Evolutionary conservation across 2,888 invertebrate genomes (phyloP), one percentile per base, ranked within the genome.

Genomic region (Pristionchus japonicus): DNA sequence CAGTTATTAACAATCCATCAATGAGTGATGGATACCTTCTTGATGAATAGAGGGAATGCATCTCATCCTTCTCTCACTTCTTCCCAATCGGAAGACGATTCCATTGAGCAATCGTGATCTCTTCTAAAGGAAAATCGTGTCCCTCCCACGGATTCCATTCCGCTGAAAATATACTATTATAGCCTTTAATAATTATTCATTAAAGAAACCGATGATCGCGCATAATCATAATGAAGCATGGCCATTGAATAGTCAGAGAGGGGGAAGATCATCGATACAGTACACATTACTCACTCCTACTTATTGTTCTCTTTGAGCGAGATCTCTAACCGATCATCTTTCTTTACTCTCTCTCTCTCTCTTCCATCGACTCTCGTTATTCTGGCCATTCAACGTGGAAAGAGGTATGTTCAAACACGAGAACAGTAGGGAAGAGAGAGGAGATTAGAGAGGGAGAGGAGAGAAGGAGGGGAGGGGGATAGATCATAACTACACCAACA

Each of bases 351-450:
- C n/a, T n/a, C n/a, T n/a, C n/a, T n/a, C 15, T 70, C 70, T 70
- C 70, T 37, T 37, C 70, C 4, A 34, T 37, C n/a, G 17, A 52
- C 70, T 70, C 64, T 64, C 70, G 13, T 37, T 37, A 23, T 13
- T 70, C 37, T 70, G 52, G 13, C 37, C 34, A 70, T 27, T 37
- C 31, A 70, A 37, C 70, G 70, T 70, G 70, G 37, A 70, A 70
- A 70, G 70, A 70, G 34, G 70, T 37, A 70, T 70, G 70, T 70
- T 70, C 37, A 70, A 70, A 70, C 70, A 70, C 34, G 70, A 70
- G 70, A 70, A 70, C 37, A 70, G 31, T 70, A 34, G 70, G 34
- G 37, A 37, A 31, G 31, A 70, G 1, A 34, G 70, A 70, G 37
- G 31, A n/a, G n/a, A n/a, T n/a, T n/a, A n/a, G n/a, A n/a, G n/a